Evolutionary conservation across 1,140 invertebrate species (phyloP).

Genomic region (Brachionus rubens): DNA sequence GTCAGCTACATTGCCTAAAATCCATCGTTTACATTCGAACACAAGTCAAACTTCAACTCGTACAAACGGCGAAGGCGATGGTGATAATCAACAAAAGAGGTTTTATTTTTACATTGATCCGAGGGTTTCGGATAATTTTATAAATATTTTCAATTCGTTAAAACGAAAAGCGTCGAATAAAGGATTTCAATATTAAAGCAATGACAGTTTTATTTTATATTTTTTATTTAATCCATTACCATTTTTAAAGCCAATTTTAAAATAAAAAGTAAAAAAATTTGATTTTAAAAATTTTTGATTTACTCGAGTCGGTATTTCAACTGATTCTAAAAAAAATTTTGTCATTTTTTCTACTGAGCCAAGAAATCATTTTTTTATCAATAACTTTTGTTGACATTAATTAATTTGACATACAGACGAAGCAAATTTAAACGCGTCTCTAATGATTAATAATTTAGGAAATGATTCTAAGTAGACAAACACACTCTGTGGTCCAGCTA

Average conservation of each 20-base stretch:
- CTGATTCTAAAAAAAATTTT: not conserved
- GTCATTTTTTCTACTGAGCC: not conserved
- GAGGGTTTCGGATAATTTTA: conserved; percentile 29
- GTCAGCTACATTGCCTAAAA: not conserved
- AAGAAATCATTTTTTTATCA: no score
- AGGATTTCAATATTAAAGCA: conserved; percentile 35
- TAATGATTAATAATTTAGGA: no score
- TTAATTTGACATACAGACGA: no score
- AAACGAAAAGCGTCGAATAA: conserved; percentile 27
- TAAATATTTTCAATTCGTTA: conserved; percentile 41
- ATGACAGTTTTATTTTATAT: not conserved
- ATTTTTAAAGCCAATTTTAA: no score
- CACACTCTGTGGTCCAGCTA: no score
- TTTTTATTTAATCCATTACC: not conserved
- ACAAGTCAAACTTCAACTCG: not conserved
- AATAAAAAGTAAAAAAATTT: no score
- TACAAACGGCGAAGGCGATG: not conserved
- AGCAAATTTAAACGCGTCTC: no score
- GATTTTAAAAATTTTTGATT: no score
- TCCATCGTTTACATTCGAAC: not conserved
- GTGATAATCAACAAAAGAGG: not conserved
- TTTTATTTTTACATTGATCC: conserved; percentile 45
- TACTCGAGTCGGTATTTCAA: no score
- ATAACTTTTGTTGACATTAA: no score
- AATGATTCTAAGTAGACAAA: no score